These are phyloP conservation scores for Perizoma flavofasciatum DNA, from an alignment of 2,888 invertebrate genomes.

Conservation along the genomic window DNA sequence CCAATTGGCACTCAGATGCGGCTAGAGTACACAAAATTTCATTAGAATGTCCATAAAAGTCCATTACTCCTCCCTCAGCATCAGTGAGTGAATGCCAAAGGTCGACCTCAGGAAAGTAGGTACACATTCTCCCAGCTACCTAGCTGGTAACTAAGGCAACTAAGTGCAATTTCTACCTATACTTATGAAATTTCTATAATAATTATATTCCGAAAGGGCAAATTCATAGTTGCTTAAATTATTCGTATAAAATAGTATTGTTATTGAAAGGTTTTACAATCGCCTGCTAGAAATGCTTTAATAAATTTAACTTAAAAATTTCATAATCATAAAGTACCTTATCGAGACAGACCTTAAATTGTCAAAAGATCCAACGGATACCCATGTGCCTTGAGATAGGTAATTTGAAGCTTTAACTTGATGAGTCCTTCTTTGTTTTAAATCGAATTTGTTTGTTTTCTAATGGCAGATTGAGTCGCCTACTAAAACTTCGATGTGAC, in stretches of 20 bases:
- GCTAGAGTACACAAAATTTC: slow-evolving; percentile 51
- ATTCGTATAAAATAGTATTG: too few species aligned
- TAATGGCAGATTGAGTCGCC: neutral
- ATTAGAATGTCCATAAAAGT: slow-evolving; percentile 26
- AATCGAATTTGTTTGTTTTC: slow-evolving; percentile 7
- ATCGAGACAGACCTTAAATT: too few species aligned
- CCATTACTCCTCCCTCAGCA: slow-evolving; percentile 40
- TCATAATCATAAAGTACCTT: too few species aligned
- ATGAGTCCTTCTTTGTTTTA: neutral
- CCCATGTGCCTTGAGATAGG: too few species aligned
- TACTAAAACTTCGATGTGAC: neutral
- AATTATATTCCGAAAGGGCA: slow-evolving; percentile 3
- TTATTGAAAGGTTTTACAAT: too few species aligned
- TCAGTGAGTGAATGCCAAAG: slow-evolving; percentile 55
- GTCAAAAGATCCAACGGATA: too few species aligned
- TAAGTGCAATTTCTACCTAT: too few species aligned
- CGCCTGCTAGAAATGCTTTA: too few species aligned
- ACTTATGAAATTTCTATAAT: neutral
- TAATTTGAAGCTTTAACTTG: too few species aligned
- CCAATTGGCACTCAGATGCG: slow-evolving; percentile 56
- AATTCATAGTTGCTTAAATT: neutral
- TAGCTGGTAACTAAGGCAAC: too few species aligned
- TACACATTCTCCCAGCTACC: slow-evolving; percentile 17
- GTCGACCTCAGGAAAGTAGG: slow-evolving; percentile 45
- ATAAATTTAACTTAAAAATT: too few species aligned